Conservation (phyloP, 2,113 vertebrate genomes). For the Dromaius novaehollandiae region DNA sequence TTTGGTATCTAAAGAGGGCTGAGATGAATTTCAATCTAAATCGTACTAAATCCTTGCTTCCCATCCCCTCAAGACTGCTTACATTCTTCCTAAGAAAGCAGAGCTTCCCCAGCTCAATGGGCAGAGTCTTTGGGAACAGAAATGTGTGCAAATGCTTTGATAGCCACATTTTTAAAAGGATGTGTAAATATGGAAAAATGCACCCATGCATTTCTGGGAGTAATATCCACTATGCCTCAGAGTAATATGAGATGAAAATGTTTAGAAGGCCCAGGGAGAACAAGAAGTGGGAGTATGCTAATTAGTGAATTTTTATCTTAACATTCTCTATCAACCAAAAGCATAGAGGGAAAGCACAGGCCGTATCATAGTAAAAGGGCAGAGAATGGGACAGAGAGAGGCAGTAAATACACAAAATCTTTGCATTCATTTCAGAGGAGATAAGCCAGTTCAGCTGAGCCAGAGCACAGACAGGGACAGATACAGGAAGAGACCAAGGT, state of each 20-base stretch:
- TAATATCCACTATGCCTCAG: not conserved
- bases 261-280: not conserved
- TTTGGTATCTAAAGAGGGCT: not conserved
- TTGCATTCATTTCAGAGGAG: not conserved
- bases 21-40: conserved; percentile 1
- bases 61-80: not conserved
- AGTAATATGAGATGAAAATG: not conserved
- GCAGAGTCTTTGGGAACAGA: not conserved
- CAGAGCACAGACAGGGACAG: not conserved
- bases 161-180: not conserved
- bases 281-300: not conserved
- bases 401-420: not conserved
- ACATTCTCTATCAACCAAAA: not conserved
- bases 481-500: not conserved
- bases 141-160: not conserved
- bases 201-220: not conserved
- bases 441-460: not conserved
- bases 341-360: not conserved
- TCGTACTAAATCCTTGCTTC: not conserved
- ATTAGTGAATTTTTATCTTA: not conserved
- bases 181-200: conserved; percentile 5
- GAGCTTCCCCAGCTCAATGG: not conserved
- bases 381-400: not conserved
- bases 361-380: rapidly evolving
- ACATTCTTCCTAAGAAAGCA: conserved; percentile 12